Evolutionary conservation across 2,888 invertebrate genomes (phyloP).

Genomic region (Stenchaetothrips biformis): DNA sequence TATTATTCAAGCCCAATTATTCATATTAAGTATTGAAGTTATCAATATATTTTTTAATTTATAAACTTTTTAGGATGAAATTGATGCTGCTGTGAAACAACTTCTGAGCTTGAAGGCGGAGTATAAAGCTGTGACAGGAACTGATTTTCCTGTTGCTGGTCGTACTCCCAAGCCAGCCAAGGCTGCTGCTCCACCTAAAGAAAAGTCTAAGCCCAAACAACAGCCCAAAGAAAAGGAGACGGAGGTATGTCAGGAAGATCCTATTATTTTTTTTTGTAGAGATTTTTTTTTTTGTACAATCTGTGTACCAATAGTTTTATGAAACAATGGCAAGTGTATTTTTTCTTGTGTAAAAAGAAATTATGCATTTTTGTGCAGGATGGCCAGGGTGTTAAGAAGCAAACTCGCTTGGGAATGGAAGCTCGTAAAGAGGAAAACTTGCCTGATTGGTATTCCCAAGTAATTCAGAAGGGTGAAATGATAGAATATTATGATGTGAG

Average conservation of each 20-base stretch:
- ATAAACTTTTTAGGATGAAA: conserved; percentile 37
- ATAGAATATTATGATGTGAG: conserved; percentile 99
- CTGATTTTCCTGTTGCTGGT: conserved; percentile 42
- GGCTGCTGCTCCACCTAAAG: conserved; percentile 40
- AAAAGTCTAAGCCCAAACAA: conserved; percentile 42
- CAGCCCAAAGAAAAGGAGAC: conserved; percentile 37
- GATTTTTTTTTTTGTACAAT: no score
- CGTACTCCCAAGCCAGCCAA: conserved; percentile 42
- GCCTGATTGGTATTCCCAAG: conserved; percentile 96
- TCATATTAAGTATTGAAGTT: no score
- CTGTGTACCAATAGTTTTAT: not conserved
- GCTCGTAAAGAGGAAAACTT: conserved; percentile 88
- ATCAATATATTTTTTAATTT: not conserved
- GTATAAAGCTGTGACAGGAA: conserved; percentile 65
- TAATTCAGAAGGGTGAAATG: conserved; percentile 87
- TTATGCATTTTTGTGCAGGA: conserved; percentile 41
- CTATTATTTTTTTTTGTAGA: no score
- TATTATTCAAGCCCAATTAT: conserved; percentile 41
- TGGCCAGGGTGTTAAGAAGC: conserved; percentile 64
- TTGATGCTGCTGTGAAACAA: conserved; percentile 54
- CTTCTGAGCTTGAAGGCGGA: conserved; percentile 66
- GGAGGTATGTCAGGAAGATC: not conserved
- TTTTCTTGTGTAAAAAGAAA: not conserved
- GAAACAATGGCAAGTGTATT: not conserved
- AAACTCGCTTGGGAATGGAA: conserved; percentile 89